Percentiles rank a stretch among this genome's conserved stretches.
Conservation (phyloP, 2,888 invertebrate genomes). For the Melangyna quadrimaculata region DNA sequence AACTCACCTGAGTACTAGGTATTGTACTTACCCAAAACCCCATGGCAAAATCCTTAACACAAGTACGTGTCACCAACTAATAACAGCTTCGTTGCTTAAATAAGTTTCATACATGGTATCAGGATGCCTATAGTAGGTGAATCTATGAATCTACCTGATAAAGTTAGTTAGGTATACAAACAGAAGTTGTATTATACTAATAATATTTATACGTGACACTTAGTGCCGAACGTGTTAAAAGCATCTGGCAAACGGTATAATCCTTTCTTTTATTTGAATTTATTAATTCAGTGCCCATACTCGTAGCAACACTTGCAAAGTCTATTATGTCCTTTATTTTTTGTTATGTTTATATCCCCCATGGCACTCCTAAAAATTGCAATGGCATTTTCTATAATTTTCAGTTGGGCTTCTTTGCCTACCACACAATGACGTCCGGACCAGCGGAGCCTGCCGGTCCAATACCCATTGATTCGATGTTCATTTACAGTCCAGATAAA, state of each 20-base stretch:
- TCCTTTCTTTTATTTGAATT: constrained; percentile 31
- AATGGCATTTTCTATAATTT: constrained; percentile 76
- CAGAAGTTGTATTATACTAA: constrained; percentile 11
- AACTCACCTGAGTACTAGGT: constrained; percentile 8
- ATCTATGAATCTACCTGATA: neutral
- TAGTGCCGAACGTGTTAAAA: constrained; percentile 16
- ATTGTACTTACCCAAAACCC: neutral
- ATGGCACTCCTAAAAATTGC: neutral
- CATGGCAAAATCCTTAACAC: neutral
- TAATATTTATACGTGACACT: constrained; percentile 21
- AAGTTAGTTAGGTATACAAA: neutral
- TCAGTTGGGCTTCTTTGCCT: constrained; percentile 95
- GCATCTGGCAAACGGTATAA: constrained; percentile 17
- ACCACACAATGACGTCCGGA: constrained; percentile 92
- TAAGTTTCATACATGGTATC: constrained; percentile 8
- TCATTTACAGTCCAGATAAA: constrained; percentile 96
- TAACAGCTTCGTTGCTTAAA: constrained; percentile 9
- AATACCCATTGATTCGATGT: constrained; percentile 95
- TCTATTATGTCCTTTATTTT: neutral
- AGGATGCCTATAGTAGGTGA: neutral
- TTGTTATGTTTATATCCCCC: neutral
- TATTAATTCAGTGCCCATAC: neutral
- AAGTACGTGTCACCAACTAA: constrained; percentile 24
- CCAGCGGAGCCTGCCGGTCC: constrained; percentile 92
- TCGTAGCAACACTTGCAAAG: neutral